phyloP scores from a whole-genome alignment of 2,113 vertebrate species.

The Chaetodon auriga region DNA sequence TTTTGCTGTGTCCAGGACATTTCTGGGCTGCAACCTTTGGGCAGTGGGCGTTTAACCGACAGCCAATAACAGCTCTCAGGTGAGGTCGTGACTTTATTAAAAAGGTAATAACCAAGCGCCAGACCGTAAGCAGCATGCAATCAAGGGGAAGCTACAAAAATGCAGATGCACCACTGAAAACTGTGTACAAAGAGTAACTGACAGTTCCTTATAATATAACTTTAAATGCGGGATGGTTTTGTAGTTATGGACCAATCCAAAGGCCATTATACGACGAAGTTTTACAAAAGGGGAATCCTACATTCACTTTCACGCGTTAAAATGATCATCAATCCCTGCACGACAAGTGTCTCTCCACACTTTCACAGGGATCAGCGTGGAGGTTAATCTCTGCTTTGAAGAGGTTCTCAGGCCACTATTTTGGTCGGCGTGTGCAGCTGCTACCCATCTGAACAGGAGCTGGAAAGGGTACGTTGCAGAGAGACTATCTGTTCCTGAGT shows the following conservation, averaged over 20 bases:
- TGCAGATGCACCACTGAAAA: too few species aligned
- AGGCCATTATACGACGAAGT: background rate
- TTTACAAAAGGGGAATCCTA: background rate
- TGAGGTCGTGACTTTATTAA: too few species aligned
- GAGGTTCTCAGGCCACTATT: slow-evolving; percentile 44
- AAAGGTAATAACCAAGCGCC: too few species aligned
- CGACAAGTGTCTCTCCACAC: background rate
- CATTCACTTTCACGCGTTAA: background rate
- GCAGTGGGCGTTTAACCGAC: too few species aligned
- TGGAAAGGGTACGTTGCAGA: slow-evolving; percentile 44
- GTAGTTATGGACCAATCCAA: background rate
- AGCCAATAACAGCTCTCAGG: too few species aligned
- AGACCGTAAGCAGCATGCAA: too few species aligned
- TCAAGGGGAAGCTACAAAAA: too few species aligned
- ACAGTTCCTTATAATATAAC: too few species aligned
- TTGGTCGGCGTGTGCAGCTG: slow-evolving; percentile 27
- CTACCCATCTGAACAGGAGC: slow-evolving; percentile 36
- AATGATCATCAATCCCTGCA: background rate
- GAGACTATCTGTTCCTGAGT: slow-evolving; percentile 62
- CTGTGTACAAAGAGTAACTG: too few species aligned
- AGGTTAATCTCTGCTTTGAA: slow-evolving; percentile 49
- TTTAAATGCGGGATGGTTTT: background rate
- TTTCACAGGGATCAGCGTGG: background rate
- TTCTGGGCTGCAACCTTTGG: too few species aligned
- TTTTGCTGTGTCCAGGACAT: too few species aligned